Conservation (phyloP, 1,140 invertebrate species). For the Oncopeltus fasciatus region DNA sequence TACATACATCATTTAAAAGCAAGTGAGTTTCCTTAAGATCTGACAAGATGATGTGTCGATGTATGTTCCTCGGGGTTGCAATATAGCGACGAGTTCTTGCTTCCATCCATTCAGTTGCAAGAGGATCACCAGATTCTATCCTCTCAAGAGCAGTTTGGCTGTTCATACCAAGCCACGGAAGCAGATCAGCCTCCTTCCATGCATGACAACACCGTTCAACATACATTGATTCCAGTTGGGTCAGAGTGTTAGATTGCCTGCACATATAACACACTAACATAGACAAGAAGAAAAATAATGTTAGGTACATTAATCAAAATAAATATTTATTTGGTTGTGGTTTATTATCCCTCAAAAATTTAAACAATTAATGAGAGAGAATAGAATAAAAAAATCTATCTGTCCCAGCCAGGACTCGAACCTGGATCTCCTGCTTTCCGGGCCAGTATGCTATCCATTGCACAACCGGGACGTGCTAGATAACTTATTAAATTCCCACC, state of each 20-base stretch:
- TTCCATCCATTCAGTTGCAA: conserved; percentile 42
- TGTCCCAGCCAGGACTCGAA: no score
- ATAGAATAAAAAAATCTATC: no score
- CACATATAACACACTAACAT: no score
- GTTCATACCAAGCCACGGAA: conserved; percentile 65
- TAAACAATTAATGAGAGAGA: no score
- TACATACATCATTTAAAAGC: conserved; percentile 25
- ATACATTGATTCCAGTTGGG: conserved; percentile 58
- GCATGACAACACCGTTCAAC: conserved; percentile 54
- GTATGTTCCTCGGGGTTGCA: conserved; percentile 54
- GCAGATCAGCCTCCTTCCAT: conserved; percentile 62
- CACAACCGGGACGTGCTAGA: no score
- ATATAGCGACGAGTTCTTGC: conserved; percentile 47
- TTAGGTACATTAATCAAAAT: no score
- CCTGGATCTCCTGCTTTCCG: no score
- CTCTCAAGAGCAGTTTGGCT: conserved; percentile 46
- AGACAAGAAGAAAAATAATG: no score
- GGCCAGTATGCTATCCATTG: no score
- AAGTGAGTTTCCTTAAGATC: conserved; percentile 58
- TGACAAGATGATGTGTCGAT: conserved; percentile 64
- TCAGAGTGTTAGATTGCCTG: conserved; percentile 40
- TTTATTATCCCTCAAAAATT: no score
- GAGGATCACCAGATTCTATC: conserved; percentile 43
- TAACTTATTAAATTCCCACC: no score
- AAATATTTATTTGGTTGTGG: no score